Conservation (phyloP, 2,888 invertebrate genomes). For the Catocala fraxini region DNA sequence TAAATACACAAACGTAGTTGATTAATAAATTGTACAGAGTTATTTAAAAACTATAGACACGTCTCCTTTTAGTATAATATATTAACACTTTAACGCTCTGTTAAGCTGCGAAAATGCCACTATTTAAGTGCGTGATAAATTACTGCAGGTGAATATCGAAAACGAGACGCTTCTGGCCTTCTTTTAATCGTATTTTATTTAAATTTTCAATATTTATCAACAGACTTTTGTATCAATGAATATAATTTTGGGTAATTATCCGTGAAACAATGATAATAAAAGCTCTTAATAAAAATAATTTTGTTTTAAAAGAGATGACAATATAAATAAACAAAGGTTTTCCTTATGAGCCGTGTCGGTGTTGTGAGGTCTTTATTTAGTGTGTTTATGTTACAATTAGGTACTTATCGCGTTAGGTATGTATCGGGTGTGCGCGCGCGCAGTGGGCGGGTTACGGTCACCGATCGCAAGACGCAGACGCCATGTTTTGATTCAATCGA, state of each 20-base stretch:
- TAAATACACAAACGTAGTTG: slow-evolving; percentile 1
- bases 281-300: slow-evolving; percentile 1
- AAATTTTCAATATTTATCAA: slow-evolving; percentile 31
- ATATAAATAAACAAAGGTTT: slow-evolving; percentile 19
- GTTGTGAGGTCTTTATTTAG: slow-evolving; percentile 49
- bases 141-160: slow-evolving; percentile 50
- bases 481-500: slow-evolving; percentile 49
- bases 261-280: slow-evolving; percentile 18
- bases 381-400: slow-evolving; percentile 51
- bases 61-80: slow-evolving; percentile 30
- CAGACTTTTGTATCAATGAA: slow-evolving; percentile 26
- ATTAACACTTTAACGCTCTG: slow-evolving; percentile 41
- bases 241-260: slow-evolving; percentile 30
- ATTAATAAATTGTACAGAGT: slow-evolving; percentile 28
- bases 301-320: slow-evolving; percentile 3
- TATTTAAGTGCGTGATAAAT: slow-evolving; percentile 53
- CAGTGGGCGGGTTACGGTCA: slow-evolving; percentile 52
- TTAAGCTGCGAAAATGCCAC: slow-evolving; percentile 44
- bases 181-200: slow-evolving; percentile 39
- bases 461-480: slow-evolving; percentile 39
- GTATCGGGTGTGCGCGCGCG: slow-evolving; percentile 30
- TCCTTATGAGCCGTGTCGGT: slow-evolving; percentile 20
- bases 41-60: slow-evolving; percentile 21
- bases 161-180: slow-evolving; percentile 42
- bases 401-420: slow-evolving; percentile 49